Evolutionary conservation across 1,140 invertebrate genomes (phyloP).

Genomic region (Vanessa tameamea): DNA sequence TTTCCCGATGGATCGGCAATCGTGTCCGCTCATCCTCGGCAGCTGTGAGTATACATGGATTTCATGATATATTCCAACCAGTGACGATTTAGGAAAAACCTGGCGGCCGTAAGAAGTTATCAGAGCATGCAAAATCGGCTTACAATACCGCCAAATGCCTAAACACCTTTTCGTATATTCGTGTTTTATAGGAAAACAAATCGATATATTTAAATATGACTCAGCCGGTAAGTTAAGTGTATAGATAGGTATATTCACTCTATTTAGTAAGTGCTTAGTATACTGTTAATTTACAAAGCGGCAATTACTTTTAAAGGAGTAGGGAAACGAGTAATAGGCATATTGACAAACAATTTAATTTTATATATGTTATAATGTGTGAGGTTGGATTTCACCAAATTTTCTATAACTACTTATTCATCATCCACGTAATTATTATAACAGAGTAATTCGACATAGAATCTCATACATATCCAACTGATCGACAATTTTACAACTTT

Average conservation of each 20-base stretch:
- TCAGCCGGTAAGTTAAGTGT: neutral
- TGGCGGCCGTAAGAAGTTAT: conserved; percentile 40
- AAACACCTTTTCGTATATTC: conserved; percentile 26
- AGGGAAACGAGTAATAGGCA: too few species aligned
- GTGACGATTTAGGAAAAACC: conserved; percentile 34
- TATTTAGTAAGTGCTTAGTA: too few species aligned
- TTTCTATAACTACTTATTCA: too few species aligned
- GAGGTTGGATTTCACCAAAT: too few species aligned
- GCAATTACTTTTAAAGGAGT: too few species aligned
- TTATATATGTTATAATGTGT: too few species aligned
- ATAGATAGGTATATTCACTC: neutral
- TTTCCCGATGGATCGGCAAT: conserved; percentile 98
- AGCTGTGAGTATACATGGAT: conserved; percentile 90
- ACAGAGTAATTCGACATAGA: too few species aligned
- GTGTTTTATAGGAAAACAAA: conserved; percentile 27
- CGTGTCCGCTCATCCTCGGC: conserved; percentile 94
- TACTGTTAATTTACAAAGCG: too few species aligned
- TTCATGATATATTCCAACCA: conserved; percentile 25
- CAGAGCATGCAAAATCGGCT: conserved; percentile 40
- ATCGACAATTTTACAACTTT: too few species aligned
- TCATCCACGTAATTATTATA: too few species aligned
- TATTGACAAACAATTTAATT: too few species aligned
- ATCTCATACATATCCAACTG: too few species aligned
- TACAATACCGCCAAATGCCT: conserved; percentile 29
- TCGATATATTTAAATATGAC: conserved; percentile 3